Evolutionary conservation across 2,888 invertebrate genomes (phyloP).

Genomic region (Parapristionchus giblindavisi): DNA sequence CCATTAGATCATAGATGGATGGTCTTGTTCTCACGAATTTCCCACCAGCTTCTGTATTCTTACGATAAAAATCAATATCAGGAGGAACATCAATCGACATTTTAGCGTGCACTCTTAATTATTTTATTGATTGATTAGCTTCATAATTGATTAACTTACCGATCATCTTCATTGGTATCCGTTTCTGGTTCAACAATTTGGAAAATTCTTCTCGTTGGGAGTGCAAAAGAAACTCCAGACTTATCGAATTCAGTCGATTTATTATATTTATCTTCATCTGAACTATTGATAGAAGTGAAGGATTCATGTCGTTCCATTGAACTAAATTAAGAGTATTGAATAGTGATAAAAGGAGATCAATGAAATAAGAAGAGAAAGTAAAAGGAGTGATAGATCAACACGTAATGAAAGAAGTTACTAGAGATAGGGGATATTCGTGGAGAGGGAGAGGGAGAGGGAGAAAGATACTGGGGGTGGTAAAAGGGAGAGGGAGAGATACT

Average conservation of each 20-base stretch:
- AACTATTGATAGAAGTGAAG: not conserved
- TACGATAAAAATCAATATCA: slow-evolving; percentile 27
- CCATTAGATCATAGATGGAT: slow-evolving; percentile 21
- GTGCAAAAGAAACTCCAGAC: not conserved
- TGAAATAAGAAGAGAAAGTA: not conserved
- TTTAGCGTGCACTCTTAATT: not conserved
- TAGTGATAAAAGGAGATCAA: not conserved
- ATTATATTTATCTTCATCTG: no score
- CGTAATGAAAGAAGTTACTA: no score
- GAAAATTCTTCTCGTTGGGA: slow-evolving; percentile 12
- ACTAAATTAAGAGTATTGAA: not conserved
- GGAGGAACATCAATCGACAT: slow-evolving; percentile 7
- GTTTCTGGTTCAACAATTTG: not conserved
- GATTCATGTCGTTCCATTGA: not conserved
- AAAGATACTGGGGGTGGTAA: no score
- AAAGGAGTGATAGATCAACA: not conserved
- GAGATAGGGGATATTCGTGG: no score
- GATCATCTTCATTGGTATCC: slow-evolving; percentile 10
- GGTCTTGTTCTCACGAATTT: not conserved
- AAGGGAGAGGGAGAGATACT: no score
- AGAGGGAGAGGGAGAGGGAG: no score
- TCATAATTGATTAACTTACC: not conserved
- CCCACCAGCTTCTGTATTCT: not conserved
- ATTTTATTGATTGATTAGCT: not conserved
- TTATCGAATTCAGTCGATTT: slow-evolving; percentile 11